phyloP scores from a whole-genome alignment of 2,113 vertebrate species.

The Grammomys surdaster region DNA sequence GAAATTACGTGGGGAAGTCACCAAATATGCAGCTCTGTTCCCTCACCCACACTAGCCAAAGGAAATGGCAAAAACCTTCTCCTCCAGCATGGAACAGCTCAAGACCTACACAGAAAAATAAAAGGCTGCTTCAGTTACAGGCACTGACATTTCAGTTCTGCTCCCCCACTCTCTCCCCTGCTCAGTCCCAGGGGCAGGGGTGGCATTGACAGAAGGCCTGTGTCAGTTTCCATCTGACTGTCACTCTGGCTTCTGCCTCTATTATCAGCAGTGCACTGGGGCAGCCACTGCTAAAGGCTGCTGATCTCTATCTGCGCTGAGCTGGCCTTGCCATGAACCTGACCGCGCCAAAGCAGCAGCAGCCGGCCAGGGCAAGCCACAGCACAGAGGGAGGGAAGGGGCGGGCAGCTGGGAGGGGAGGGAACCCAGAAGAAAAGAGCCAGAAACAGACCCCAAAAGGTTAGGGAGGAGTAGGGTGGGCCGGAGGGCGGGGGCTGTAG shows the following conservation, averaged over 20 bases:
- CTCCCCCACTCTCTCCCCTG: constrained; percentile 64
- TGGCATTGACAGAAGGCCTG: constrained; percentile 85
- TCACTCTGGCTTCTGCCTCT: constrained; percentile 88
- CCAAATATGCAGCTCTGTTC: constrained; percentile 52
- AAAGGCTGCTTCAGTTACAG: constrained; percentile 85
- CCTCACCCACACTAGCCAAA: constrained; percentile 48
- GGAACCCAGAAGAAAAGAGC: constrained; percentile 48
- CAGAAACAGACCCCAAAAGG: constrained; percentile 72
- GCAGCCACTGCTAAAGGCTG: constrained; percentile 86
- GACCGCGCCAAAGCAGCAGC: constrained; percentile 59
- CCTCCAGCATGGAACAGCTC: constrained; percentile 84
- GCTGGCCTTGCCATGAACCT: constrained; percentile 88
- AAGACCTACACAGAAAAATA: constrained; percentile 82
- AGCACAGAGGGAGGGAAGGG: constrained; percentile 55
- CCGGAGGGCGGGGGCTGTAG: constrained; percentile 64
- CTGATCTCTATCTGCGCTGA: constrained; percentile 87
- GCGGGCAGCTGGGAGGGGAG: constrained; percentile 65
- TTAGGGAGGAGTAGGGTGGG: constrained; percentile 62
- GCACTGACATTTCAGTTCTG: constrained; percentile 91
- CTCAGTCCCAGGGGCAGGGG: constrained; percentile 88
- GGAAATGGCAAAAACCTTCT: constrained; percentile 50
- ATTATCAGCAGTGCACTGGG: constrained; percentile 85
- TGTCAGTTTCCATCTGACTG: constrained; percentile 89
- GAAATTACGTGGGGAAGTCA: constrained; percentile 81
- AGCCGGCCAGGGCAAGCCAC: neutral